Base-by-base conservation (phyloP, 2,797 vertebrate genomes). In the Dicrostonyx torquatus region DNA sequence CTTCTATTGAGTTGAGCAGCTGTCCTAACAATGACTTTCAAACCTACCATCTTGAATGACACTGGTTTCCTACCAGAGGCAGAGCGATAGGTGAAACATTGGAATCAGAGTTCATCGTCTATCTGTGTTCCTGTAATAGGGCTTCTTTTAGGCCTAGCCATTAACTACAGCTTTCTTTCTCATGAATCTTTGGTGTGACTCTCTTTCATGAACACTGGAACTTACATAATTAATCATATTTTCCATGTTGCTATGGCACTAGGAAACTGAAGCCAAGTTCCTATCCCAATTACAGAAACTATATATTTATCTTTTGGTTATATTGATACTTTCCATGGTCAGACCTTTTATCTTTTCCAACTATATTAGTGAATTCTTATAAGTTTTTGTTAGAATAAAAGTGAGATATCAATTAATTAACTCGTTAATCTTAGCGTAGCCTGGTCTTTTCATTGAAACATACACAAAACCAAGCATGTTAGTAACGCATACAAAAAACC, bases 221-320 rank as follows among this genome's bases (percentile, higher is more conserved):
- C 31, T 31, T 91, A 85, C 40, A 62, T 48, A 94, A 87, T 90
- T 86, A 92, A 87, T 86, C 43, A 70, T 22, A 13, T 34, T 94
- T 95, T 90, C 68, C 62, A 84, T 94, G 94, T 92, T 79, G 60
- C 62, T 85, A 2, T 91, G 53, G 79, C 66, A 17, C 80, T 58
- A 85, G 79, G 66, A 96, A 94, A 93, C 58, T 87, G 87, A 88
- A 95, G 87, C 93, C 55, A 78, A 97, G 64, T 92, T 26, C 76
- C 24, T 89, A 40, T 26, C 17, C 48, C 43, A 43, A 82, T 84
- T 89, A 89, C 18, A 91, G 62, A 86, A 94, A 93, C 90, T 60
- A 90, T 78, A 45, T 86, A 91, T 68, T 90, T 90, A 92, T 77
- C 20, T 83, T 95, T 89, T 89, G 29, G 15, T 82, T 94, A 84